These are phyloP conservation scores for Gobius niger DNA, from an alignment of 2,113 vertebrate genomes.

Conservation along the genomic window DNA sequence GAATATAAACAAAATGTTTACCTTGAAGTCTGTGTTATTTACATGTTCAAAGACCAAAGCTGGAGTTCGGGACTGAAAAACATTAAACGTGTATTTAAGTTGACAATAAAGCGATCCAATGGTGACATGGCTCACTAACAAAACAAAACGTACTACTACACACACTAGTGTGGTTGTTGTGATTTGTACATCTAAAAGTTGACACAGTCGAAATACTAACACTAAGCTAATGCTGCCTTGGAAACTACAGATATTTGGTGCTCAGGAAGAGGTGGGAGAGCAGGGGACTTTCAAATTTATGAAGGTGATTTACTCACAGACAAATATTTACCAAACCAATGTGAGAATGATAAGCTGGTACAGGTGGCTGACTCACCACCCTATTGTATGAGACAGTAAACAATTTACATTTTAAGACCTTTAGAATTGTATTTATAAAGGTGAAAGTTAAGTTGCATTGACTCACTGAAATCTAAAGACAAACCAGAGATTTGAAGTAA, in stretches of 20 bases:
- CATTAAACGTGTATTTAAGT: background rate
- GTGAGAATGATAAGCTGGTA: conserved; percentile 41
- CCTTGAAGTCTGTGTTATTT: conserved; percentile 86
- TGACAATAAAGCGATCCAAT: background rate
- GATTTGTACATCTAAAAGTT: background rate
- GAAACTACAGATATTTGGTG: background rate
- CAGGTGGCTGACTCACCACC: conserved; percentile 41
- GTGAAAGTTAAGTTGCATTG: no score
- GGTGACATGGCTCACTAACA: background rate
- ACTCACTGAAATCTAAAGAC: background rate
- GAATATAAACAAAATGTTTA: conserved; percentile 37
- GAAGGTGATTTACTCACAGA: conserved; percentile 48
- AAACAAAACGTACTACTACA: background rate
- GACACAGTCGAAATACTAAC: background rate
- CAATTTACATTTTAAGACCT: conserved; percentile 11
- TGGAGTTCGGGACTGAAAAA: conserved; percentile 80
- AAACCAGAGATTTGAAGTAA: background rate
- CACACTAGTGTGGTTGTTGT: background rate
- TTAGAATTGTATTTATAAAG: no score
- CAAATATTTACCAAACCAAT: conserved; percentile 46
- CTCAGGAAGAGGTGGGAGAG: background rate
- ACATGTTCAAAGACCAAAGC: conserved; percentile 84
- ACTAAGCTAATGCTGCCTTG: background rate
- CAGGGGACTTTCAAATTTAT: background rate
- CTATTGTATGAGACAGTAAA: conserved; percentile 43